phyloP scores from a whole-genome alignment of 2,797 vertebrate species.

The Lates japonicus region DNA sequence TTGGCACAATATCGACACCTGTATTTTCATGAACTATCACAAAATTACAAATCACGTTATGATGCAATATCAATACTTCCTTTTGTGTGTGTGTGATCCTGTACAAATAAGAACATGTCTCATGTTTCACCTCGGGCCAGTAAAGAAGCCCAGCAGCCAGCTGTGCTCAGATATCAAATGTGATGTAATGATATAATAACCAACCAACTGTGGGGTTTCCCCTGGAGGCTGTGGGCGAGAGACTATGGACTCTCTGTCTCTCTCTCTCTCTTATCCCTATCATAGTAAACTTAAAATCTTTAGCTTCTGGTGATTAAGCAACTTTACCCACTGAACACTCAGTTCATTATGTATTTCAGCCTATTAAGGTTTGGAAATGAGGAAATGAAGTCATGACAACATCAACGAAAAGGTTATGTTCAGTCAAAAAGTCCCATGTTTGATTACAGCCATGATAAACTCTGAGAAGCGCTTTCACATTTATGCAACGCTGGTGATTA shows the following conservation, averaged over 20 bases:
- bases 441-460: neutral
- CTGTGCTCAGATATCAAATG: neutral
- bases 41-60: neutral
- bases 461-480: neutral
- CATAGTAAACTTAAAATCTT: too few species aligned
- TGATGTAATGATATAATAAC: conserved; percentile 7
- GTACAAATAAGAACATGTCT: neutral
- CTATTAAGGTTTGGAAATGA: too few species aligned
- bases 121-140: neutral
- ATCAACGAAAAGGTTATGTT: too few species aligned
- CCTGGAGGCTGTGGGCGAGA: neutral
- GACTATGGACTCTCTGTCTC: neutral
- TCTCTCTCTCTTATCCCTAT: neutral
- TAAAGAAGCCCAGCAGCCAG: conserved; percentile 1
- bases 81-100: neutral
- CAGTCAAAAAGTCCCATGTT: too few species aligned
- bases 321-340: too few species aligned
- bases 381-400: too few species aligned
- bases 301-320: too few species aligned
- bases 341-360: too few species aligned
- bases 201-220: neutral
- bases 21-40: too few species aligned
- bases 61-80: neutral
- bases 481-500: too few species aligned
- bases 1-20: too few species aligned